Base-by-base conservation (phyloP, 2,888 invertebrate genomes). In the Tenthredo livida region DNA sequence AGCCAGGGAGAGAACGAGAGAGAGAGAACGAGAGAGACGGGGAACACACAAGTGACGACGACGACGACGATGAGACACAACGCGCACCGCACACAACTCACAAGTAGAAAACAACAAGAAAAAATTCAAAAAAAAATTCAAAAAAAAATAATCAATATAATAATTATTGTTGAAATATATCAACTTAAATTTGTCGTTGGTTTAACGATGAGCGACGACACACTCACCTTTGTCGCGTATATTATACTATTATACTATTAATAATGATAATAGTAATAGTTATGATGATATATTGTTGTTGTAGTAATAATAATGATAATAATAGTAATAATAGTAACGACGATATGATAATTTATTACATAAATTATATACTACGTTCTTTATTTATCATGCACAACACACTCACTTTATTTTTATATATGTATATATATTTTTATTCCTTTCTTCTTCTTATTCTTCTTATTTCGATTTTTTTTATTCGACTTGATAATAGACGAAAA, bases 71-170 rank as follows among this genome's bases (percentile, higher is more conserved):
- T n/a, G n/a, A 37, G 50, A 17, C 77, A 77, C 77, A 77, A 47
- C 47, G 77, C 77, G 77, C 77, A 77, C 77, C 77, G 77, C 77
- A 77, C 77, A 77, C 77, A 77, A 54, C 54, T 77, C 77, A 77
- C 77, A 54, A 40, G 40, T 25, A 21, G 72, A 21, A 61, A 61
- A 37, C 6, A 33, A 33, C 2, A 4, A 33, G 4, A 4, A 61
- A 61, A 21, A 72, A n/a, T n/a, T n/a, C n/a, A 72, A 72, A 43
- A 43, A 43, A 43, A 1, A 72, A 6, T n/a, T n/a, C n/a, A 47
- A 75, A 75, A 50, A 50, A 50, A 75, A 25, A 5, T 2, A 29
- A 29, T 29, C 29, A 72, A 29, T 29, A 29, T 29, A 10, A 17
- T 50, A 17, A 77, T 17, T 33, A 25, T 50, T 77, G 29, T 77